Percentiles rank a stretch among this genome's conserved stretches.
Conservation (phyloP, 35 echinoderm and acorn worm species). For the Hemicentrotus pulcherrimus region DNA sequence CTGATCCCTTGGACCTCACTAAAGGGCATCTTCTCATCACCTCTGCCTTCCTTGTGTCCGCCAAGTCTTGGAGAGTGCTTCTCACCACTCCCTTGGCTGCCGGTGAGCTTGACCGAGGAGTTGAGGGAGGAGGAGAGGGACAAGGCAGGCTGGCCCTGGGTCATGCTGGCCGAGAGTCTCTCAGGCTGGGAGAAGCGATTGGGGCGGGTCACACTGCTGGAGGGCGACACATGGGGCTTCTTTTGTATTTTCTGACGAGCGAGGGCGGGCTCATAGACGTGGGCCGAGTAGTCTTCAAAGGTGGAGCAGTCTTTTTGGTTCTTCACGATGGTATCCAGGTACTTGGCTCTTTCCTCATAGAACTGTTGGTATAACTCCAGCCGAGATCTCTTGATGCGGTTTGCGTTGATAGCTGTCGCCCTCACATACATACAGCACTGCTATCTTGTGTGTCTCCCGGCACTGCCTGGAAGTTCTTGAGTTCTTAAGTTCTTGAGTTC, state of each 20-base stretch:
- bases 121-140: background rate
- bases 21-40: conserved; percentile 29
- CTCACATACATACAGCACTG: too few species aligned
- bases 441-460: too few species aligned
- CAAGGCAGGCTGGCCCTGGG: conserved; percentile 33
- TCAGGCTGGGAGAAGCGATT: conserved; percentile 44
- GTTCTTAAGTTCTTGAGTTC: conserved; percentile 95
- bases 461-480: conserved; percentile 88
- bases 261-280: conserved; percentile 93
- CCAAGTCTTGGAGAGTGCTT: conserved; percentile 29
- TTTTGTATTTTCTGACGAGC: conserved; percentile 63
- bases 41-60: conserved; percentile 18
- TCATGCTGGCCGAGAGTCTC: conserved; percentile 1
- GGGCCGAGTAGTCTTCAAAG: conserved; percentile 94
- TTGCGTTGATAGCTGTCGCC: conserved; percentile 95
- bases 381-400: conserved; percentile 83
- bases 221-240: background rate
- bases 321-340: conserved; percentile 87
- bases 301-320: conserved; percentile 89
- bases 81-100: conserved; percentile 1
- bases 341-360: conserved; percentile 97
- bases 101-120: background rate
- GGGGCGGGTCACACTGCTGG: conserved; percentile 21
- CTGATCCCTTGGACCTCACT: conserved; percentile 20
- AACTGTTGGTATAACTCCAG: conserved; percentile 91